phyloP scores from a whole-genome alignment of 2,797 vertebrate genomes.

The Vireo griseus region DNA sequence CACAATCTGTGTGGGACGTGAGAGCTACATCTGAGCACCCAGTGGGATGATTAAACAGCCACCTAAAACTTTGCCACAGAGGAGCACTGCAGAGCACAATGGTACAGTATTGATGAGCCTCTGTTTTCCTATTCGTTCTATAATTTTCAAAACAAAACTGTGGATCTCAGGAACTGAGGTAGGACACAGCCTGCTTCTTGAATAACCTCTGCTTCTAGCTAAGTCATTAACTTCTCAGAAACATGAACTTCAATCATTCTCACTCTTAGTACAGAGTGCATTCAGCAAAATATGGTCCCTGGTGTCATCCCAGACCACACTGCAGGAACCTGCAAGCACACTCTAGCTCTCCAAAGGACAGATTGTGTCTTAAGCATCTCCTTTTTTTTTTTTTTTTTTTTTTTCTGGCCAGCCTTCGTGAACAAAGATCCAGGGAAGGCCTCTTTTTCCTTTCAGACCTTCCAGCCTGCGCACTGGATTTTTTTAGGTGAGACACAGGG shows the following conservation, averaged over 20 bases:
- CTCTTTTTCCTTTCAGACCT: too few species aligned
- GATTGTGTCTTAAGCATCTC: accelerated
- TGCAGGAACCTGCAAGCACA: neutral
- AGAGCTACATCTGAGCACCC: neutral
- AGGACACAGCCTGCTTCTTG: neutral
- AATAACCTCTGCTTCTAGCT: neutral
- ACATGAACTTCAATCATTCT: neutral
- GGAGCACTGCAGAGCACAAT: neutral
- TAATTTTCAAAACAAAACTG: neutral
- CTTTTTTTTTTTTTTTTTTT: too few species aligned
- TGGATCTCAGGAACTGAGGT: neutral
- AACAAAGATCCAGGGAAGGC: too few species aligned
- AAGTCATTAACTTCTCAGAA: neutral
- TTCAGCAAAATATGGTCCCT: neutral
- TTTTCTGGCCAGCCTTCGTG: too few species aligned
- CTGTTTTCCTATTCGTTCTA: neutral
- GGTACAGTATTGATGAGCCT: neutral
- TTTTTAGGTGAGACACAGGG: too few species aligned
- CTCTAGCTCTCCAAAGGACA: neutral
- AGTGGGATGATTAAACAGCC: neutral
- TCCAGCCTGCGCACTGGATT: too few species aligned
- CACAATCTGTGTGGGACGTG: accelerated
- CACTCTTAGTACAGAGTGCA: neutral
- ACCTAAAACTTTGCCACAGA: neutral
- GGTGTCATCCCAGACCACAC: neutral